Evolutionary conservation across 2,113 vertebrate species (phyloP).

Genomic region (Ploceus nigricollis): DNA sequence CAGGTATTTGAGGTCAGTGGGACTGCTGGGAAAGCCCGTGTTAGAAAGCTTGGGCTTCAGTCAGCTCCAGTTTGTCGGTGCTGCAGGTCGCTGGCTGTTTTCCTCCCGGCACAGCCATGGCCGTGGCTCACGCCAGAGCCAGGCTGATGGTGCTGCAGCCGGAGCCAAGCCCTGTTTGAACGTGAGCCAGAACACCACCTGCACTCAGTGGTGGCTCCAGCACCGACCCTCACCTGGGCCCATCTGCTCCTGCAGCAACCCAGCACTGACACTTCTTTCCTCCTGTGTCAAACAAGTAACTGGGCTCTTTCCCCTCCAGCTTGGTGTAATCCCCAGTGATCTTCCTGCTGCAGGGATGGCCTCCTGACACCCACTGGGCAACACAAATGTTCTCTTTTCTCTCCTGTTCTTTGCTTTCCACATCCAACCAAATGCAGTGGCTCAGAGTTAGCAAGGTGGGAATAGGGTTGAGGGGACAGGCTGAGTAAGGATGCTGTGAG

Average conservation of each 20-base stretch:
- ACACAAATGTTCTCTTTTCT: not conserved
- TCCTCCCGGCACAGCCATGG: not conserved
- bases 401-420: not conserved
- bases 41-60: not conserved
- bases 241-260: not conserved
- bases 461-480: not conserved
- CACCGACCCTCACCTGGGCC: not conserved
- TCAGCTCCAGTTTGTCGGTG: not conserved
- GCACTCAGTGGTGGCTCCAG: not conserved
- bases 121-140: fast-evolving
- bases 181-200: not conserved
- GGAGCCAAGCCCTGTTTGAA: not conserved
- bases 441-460: not conserved
- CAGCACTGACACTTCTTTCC: not conserved
- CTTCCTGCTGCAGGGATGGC: not conserved
- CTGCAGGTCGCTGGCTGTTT: not conserved
- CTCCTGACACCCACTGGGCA: not conserved
- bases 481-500: not conserved
- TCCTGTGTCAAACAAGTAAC: not conserved
- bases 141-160: not conserved
- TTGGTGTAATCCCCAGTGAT: not conserved
- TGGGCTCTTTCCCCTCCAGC: not conserved
- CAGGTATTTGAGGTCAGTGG: not conserved
- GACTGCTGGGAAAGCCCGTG: not conserved
- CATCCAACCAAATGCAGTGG: fast-evolving